Evolutionary conservation across 2,888 invertebrate genomes (phyloP).

Genomic region (Trichopria drosophilae): DNA sequence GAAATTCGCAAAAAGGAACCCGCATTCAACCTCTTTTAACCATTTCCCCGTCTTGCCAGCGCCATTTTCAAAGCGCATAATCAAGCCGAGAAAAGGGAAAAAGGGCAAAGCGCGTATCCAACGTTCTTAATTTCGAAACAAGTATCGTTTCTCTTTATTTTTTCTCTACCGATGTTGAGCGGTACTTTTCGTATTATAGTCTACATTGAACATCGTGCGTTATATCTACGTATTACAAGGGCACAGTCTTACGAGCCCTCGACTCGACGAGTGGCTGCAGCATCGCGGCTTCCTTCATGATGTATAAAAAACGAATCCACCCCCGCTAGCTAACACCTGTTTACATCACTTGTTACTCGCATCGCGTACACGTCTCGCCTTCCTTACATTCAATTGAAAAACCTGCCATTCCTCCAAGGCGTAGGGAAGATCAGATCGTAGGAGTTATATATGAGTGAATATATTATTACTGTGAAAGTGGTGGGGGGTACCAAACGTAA

Average conservation of each 20-base stretch:
- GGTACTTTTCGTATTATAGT: conserved; percentile 18
- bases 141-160: conserved; percentile 33
- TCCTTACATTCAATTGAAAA: conserved; percentile 54
- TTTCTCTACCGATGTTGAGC: too few relatives aligned
- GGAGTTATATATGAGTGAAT: too few relatives aligned
- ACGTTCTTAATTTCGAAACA: conserved; percentile 31
- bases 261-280: conserved; percentile 40
- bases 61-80: too few relatives aligned
- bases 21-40: too few relatives aligned
- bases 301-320: conserved; percentile 43
- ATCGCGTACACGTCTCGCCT: conserved; percentile 39
- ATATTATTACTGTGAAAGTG: too few relatives aligned
- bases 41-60: too few relatives aligned
- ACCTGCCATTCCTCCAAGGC: too few relatives aligned
- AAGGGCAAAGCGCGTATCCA: background rate
- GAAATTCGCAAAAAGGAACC: too few relatives aligned
- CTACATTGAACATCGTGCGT: conserved; percentile 36
- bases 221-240: too few relatives aligned
- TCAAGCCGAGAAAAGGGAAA: background rate
- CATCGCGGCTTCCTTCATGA: conserved; percentile 28
- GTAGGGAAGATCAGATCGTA: too few relatives aligned
- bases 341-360: conserved; percentile 42
- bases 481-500: too few relatives aligned
- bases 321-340: conserved; percentile 35
- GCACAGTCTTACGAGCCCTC: conserved; percentile 33